These are phyloP conservation scores for Tylochromis polylepis DNA, from an alignment of 2,113 vertebrate genomes.

Conservation along the genomic window DNA sequence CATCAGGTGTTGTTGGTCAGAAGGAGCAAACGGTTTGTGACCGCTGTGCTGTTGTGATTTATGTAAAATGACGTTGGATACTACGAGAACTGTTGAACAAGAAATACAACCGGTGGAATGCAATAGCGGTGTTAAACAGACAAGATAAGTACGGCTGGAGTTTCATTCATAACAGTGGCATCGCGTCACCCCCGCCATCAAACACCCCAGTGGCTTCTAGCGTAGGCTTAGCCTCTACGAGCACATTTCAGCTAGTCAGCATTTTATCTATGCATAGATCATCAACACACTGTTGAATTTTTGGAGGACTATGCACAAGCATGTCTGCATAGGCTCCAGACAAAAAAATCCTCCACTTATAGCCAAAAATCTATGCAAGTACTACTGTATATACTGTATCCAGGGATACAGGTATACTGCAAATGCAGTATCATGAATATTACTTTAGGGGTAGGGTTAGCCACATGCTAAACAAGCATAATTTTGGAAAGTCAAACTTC, in stretches of 20 bases:
- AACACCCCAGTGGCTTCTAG: neutral
- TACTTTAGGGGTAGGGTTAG: neutral
- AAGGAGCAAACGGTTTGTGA: neutral
- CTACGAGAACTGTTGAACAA: neutral
- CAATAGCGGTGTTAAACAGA: neutral
- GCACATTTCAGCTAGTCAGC: neutral
- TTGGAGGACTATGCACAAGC: neutral
- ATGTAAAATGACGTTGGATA: neutral
- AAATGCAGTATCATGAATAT: neutral
- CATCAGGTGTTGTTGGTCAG: neutral
- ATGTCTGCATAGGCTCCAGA: neutral
- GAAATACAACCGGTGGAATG: neutral
- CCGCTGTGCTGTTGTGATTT: neutral
- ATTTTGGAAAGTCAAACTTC: neutral
- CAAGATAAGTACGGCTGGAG: rapidly evolving
- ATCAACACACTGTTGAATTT: neutral
- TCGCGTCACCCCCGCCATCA: neutral
- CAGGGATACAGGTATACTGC: too few species aligned
- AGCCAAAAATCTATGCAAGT: neutral
- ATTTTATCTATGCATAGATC: neutral
- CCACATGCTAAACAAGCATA: neutral
- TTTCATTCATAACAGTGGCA: neutral
- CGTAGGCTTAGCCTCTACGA: neutral
- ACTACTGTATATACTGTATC: too few species aligned
- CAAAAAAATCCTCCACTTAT: neutral